Conservation (phyloP, 2,888 invertebrate genomes). For the Penaeus monodon region DNA sequence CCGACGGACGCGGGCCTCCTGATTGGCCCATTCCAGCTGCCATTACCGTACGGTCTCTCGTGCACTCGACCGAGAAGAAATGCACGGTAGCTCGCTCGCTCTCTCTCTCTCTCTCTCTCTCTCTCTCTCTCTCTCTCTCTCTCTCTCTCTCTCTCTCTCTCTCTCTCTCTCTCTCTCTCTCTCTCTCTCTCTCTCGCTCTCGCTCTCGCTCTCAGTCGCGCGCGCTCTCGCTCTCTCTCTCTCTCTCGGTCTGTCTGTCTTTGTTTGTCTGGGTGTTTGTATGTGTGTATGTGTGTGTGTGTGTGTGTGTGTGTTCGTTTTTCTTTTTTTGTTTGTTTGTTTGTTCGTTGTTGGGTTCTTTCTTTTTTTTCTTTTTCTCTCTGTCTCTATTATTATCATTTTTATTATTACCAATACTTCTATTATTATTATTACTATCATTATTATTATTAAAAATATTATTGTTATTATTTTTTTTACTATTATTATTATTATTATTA, state of each 20-base stretch:
- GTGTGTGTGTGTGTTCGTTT: not conserved
- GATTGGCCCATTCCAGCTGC: slow-evolving; percentile 63
- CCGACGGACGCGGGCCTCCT: slow-evolving; percentile 48
- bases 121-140: not conserved
- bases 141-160: not conserved
- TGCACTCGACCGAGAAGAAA: slow-evolving; percentile 46
- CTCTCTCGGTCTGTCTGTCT: not conserved
- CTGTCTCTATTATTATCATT: not conserved
- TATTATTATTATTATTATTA: too few species aligned
- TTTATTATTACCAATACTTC: too few species aligned
- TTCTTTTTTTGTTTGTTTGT: not conserved
- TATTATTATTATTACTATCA: too few species aligned
- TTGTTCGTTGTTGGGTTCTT: not conserved
- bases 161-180: not conserved
- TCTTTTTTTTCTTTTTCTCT: not conserved
- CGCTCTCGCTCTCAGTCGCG: not conserved
- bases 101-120: not conserved
- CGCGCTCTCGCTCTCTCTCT: slow-evolving; percentile 4
- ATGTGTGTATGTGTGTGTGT: not conserved
- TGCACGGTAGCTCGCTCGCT: slow-evolving; percentile 26
- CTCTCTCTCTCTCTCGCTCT: not conserved
- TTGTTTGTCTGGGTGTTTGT: not conserved
- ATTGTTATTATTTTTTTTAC: too few species aligned
- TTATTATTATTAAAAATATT: too few species aligned
- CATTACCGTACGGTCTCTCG: slow-evolving; percentile 60